Conservation (phyloP, 2,888 invertebrate species). For the Metalampra italica region DNA sequence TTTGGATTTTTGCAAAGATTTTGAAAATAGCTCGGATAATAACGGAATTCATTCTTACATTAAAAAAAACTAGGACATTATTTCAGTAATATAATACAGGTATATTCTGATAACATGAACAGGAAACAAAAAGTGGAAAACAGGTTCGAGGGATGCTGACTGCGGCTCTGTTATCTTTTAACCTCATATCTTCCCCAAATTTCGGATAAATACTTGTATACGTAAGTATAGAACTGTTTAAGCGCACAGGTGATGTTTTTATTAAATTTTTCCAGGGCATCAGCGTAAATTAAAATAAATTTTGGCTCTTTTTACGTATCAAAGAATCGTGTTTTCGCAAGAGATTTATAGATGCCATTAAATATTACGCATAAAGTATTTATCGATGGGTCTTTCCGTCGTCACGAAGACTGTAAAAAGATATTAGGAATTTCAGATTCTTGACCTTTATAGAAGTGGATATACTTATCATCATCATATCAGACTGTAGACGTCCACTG, state of each 20-base stretch:
- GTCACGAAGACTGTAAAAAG: not conserved
- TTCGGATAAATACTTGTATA: constrained; percentile 14
- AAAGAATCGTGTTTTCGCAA: constrained; percentile 11
- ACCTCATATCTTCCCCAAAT: not conserved
- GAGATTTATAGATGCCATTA: not conserved
- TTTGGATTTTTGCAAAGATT: no score
- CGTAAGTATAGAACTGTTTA: constrained; percentile 22
- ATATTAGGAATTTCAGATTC: no score
- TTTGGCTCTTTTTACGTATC: constrained; percentile 34
- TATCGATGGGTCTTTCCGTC: not conserved
- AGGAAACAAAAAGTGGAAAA: no score
- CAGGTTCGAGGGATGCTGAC: not conserved
- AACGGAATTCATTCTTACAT: no score
- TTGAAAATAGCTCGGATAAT: no score
- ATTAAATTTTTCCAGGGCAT: constrained; percentile 54
- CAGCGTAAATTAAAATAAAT: constrained; percentile 48
- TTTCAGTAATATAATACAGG: no score
- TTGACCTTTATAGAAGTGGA: no score
- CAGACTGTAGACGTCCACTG: no score
- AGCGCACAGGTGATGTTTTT: constrained; percentile 62
- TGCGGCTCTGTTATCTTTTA: not conserved
- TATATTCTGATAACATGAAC: no score
- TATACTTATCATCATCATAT: no score
- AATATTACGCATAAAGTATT: not conserved
- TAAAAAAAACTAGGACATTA: no score